Evolutionary conservation across 2,888 invertebrate species (phyloP).

Genomic region (Calephelis perditalis): DNA sequence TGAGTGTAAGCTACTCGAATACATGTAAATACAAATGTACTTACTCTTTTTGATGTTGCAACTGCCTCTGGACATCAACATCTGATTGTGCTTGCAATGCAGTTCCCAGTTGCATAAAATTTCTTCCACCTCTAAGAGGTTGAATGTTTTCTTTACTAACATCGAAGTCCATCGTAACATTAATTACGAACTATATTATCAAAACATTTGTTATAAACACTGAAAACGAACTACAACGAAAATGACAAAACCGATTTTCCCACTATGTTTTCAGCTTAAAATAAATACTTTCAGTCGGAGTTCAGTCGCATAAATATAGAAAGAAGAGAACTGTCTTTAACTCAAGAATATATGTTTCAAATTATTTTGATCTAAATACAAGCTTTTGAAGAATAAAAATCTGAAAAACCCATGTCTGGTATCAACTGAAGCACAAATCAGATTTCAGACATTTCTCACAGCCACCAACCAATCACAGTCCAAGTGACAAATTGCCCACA

Average conservation of each 20-base stretch:
- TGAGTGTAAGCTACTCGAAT: not conserved
- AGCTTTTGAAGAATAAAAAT: slow-evolving; percentile 12
- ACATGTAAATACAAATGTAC: slow-evolving; percentile 33
- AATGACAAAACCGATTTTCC: slow-evolving; percentile 15
- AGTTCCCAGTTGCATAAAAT: slow-evolving; percentile 86
- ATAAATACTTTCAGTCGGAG: not conserved
- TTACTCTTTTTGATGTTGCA: slow-evolving; percentile 84
- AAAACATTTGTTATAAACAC: slow-evolving; percentile 67
- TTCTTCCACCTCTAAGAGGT: slow-evolving; percentile 92
- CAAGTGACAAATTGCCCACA: slow-evolving; percentile 61
- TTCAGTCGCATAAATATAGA: not conserved
- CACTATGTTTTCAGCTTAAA: slow-evolving; percentile 16
- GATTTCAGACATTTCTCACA: slow-evolving; percentile 18
- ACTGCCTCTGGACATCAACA: slow-evolving; percentile 82
- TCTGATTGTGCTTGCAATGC: slow-evolving; percentile 88
- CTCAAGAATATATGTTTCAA: not conserved
- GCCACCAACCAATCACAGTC: slow-evolving; percentile 46
- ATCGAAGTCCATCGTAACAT: slow-evolving; percentile 84
- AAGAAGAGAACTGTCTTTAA: not conserved
- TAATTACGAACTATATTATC: slow-evolving; percentile 52
- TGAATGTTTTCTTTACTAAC: slow-evolving; percentile 96
- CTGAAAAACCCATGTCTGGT: slow-evolving; percentile 57
- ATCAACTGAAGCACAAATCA: slow-evolving; percentile 63
- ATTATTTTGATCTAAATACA: slow-evolving; percentile 3
- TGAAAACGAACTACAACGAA: slow-evolving; percentile 11